phyloP scores from a whole-genome alignment of 2,797 vertebrate species.

The Myotis daubentonii region DNA sequence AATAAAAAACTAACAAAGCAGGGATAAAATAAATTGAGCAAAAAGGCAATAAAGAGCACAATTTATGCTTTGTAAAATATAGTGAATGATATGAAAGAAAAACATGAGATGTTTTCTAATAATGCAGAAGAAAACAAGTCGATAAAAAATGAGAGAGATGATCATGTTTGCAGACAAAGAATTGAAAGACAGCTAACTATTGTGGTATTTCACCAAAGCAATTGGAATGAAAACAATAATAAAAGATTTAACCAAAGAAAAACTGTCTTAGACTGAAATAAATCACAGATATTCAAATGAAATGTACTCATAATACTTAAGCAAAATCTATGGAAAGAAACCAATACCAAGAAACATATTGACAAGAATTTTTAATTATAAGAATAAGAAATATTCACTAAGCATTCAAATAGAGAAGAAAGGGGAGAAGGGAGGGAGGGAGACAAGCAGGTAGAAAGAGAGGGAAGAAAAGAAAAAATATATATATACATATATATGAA shows the following conservation, averaged over 20 bases:
- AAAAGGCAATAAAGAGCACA: background rate
- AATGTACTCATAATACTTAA: background rate
- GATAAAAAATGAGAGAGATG: background rate
- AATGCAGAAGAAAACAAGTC: background rate
- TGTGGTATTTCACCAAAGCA: background rate
- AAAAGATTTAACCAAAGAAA: constrained; percentile 46
- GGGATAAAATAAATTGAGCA: background rate
- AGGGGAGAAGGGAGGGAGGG: background rate
- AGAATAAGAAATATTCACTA: background rate
- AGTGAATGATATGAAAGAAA: background rate
- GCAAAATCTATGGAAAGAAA: constrained; percentile 20
- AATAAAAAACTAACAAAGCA: background rate
- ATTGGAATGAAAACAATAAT: background rate
- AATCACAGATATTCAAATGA: background rate
- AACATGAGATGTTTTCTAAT: constrained; percentile 4
- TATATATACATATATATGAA: background rate
- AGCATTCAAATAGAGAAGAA: background rate
- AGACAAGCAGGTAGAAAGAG: background rate
- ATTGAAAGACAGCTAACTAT: background rate
- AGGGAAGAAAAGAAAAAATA: background rate
- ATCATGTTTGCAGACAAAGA: background rate
- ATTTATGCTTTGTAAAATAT: background rate
- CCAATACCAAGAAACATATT: background rate
- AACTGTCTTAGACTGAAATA: background rate
- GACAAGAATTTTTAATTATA: constrained; percentile 24